Conservation (phyloP, 2,888 invertebrate species). For the Drosophila crucigera region DNA sequence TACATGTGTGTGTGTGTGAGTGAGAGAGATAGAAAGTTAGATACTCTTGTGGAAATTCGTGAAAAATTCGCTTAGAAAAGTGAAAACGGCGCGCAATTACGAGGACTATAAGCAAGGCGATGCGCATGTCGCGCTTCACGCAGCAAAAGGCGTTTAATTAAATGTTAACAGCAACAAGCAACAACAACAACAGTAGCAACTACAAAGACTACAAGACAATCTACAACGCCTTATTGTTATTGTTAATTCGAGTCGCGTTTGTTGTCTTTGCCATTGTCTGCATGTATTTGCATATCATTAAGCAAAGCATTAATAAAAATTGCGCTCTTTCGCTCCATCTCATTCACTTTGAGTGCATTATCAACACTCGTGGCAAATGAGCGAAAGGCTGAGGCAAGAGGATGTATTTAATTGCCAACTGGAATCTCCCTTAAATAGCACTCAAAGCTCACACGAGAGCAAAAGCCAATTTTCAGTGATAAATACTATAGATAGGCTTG, state of each 20-base stretch:
- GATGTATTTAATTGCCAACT: constrained; percentile 19
- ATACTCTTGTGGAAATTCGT: constrained; percentile 28
- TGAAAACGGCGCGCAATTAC: constrained; percentile 62
- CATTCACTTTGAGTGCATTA: constrained; percentile 57
- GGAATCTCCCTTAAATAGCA: constrained; percentile 11
- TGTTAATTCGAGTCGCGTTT: constrained; percentile 45
- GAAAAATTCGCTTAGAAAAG: constrained; percentile 64
- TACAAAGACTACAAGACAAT: constrained; percentile 52
- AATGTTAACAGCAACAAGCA: constrained; percentile 68
- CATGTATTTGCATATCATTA: constrained; percentile 77
- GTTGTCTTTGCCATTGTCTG: constrained; percentile 57
- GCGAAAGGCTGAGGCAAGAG: not conserved
- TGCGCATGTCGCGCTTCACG: constrained; percentile 57
- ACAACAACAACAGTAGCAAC: constrained; percentile 23
- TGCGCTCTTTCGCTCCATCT: constrained; percentile 10
- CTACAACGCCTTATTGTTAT: constrained; percentile 54
- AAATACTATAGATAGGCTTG: not conserved
- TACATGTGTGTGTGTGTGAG: not conserved
- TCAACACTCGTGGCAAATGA: constrained; percentile 51
- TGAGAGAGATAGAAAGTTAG: not conserved
- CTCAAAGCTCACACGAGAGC: not conserved
- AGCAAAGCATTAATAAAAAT: constrained; percentile 58
- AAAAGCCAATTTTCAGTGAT: constrained; percentile 18
- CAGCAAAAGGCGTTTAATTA: constrained; percentile 77
- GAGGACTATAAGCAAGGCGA: constrained; percentile 12